phyloP scores from a whole-genome alignment of 2,113 vertebrate genomes.

The Leptodactylus fuscus region DNA sequence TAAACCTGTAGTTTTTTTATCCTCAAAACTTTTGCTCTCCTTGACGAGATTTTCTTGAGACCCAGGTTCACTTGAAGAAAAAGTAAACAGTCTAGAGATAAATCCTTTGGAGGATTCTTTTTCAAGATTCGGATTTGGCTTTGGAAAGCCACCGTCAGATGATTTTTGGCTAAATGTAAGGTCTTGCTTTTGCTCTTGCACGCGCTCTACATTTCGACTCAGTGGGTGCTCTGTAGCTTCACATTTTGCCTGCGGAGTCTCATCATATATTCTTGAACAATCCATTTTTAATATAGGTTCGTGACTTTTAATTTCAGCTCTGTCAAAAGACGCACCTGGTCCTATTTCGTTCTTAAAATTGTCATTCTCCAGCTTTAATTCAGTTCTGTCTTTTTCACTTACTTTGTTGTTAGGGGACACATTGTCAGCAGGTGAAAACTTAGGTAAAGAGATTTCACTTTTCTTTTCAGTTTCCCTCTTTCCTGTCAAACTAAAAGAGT shows the following conservation, averaged over 20 bases:
- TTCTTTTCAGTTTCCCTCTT: conserved; percentile 69
- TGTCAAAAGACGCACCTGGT: not conserved
- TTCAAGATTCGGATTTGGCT: conserved; percentile 59
- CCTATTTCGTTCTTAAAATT: not conserved
- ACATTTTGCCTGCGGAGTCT: not conserved
- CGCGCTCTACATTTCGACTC: not conserved
- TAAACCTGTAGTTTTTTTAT: conserved; percentile 64
- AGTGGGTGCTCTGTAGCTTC: not conserved
- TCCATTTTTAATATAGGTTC: not conserved
- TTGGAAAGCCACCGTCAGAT: not conserved
- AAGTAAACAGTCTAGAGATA: conserved; percentile 75
- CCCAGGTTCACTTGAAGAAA: conserved; percentile 69
- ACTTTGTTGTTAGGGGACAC: conserved; percentile 61
- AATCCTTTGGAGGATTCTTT: conserved; percentile 68
- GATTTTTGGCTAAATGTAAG: not conserved
- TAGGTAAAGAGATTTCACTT: conserved; percentile 75
- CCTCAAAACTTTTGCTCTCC: conserved; percentile 64
- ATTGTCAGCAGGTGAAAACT: conserved; percentile 78
- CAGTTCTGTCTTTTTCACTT: not conserved
- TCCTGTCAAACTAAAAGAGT: conserved; percentile 68
- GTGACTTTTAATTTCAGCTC: not conserved
- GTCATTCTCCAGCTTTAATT: not conserved
- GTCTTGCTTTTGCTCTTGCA: not conserved
- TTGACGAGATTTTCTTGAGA: conserved; percentile 66
- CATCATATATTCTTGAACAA: not conserved